phyloP scores from a whole-genome alignment of 2,113 vertebrate species.

The Nyctibius bracteatus region DNA sequence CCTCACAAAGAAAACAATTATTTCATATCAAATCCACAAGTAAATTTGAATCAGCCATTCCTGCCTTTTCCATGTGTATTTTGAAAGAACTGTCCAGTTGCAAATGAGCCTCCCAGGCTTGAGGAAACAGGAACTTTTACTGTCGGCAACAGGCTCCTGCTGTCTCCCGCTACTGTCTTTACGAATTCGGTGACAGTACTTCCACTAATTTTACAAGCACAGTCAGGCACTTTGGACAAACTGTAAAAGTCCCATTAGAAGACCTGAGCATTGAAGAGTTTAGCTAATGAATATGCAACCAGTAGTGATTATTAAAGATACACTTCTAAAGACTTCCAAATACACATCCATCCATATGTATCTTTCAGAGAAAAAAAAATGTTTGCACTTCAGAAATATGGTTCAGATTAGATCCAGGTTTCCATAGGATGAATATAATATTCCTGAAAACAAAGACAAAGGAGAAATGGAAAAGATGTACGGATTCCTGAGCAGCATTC shows the following conservation, averaged over 20 bases:
- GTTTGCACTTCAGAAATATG: neutral
- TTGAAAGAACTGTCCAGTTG: neutral
- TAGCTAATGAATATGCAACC: neutral
- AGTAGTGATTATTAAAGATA: neutral
- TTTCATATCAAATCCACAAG: neutral
- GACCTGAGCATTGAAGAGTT: neutral
- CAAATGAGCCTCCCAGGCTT: neutral
- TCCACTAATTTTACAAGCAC: neutral
- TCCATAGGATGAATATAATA: neutral
- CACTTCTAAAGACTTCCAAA: neutral
- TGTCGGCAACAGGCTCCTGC: neutral
- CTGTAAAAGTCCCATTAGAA: neutral
- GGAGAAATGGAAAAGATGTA: neutral
- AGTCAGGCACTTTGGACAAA: neutral
- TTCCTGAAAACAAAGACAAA: neutral
- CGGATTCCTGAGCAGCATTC: neutral
- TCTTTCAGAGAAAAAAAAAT: neutral
- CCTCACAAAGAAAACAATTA: neutral
- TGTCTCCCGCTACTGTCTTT: neutral
- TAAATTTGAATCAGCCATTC: neutral
- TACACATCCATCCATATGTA: accelerated
- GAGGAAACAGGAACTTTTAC: neutral
- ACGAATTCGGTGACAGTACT: neutral
- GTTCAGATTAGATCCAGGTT: neutral
- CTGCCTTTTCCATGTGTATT: neutral